A percentile compares a stretch with the other conserved stretches of the same genome.
These are phyloP conservation scores for Drosophila triauraria DNA, from an alignment of 1,140 invertebrate species.

Conservation along the genomic window DNA sequence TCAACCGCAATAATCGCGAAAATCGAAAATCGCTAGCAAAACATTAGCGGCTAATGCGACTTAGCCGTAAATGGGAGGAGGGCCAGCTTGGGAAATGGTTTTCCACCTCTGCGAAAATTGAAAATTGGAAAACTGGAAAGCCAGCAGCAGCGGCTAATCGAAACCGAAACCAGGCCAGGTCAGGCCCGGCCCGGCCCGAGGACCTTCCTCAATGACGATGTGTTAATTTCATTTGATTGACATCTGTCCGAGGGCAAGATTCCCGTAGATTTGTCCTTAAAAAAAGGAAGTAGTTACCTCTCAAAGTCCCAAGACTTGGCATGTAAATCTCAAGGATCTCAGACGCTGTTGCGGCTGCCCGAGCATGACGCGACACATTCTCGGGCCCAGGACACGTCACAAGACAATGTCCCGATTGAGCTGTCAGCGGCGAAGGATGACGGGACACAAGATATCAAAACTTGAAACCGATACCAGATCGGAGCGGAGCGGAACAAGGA, in stretches of 20 bases:
- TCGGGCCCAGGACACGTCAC: slow-evolving; percentile 11
- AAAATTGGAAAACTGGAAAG: slow-evolving; percentile 18
- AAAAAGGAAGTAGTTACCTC: slow-evolving; percentile 31
- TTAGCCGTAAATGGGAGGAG: slow-evolving; percentile 34
- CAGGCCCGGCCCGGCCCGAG: not conserved
- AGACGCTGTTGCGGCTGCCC: slow-evolving; percentile 49
- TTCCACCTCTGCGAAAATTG: too few relatives aligned
- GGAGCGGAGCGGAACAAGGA: not conserved
- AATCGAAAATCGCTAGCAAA: slow-evolving; percentile 44
- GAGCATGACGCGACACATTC: slow-evolving; percentile 63
- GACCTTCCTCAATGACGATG: slow-evolving; percentile 57
- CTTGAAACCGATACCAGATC: slow-evolving; percentile 24
- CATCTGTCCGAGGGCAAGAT: slow-evolving; percentile 62
- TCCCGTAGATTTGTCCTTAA: slow-evolving; percentile 47
- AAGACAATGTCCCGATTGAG: slow-evolving; percentile 50
- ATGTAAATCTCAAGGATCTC: slow-evolving; percentile 58
- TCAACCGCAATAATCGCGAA: slow-evolving; percentile 77
- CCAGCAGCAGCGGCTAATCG: slow-evolving; percentile 52
- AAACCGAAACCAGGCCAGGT: slow-evolving; percentile 19
- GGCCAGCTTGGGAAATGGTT: slow-evolving; percentile 9
- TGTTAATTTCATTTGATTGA: slow-evolving; percentile 81
- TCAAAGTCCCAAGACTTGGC: slow-evolving; percentile 31
- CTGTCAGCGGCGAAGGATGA: slow-evolving; percentile 41
- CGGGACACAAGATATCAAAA: slow-evolving; percentile 8
- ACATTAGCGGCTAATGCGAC: slow-evolving; percentile 73